phyloP scores from a whole-genome alignment of 1,140 invertebrate species.

The Cotesia chilonis region DNA sequence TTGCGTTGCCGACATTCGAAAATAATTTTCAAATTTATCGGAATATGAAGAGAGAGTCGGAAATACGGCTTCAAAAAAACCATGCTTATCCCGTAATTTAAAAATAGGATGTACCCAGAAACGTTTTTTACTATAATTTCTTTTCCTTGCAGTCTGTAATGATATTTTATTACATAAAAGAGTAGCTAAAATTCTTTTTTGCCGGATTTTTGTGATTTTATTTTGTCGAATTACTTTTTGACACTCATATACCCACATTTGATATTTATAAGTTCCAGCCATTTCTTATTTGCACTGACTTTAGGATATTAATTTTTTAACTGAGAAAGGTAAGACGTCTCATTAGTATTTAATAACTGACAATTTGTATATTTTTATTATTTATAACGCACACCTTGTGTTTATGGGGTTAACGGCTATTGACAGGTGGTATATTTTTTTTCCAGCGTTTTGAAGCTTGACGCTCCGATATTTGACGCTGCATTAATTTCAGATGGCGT shows the following conservation, averaged over 20 bases:
- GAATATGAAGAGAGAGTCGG: slow-evolving; percentile 21
- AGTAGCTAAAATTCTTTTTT: slow-evolving; percentile 27
- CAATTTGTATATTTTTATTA: too few species aligned
- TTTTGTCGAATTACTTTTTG: slow-evolving; percentile 19
- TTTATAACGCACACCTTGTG: too few species aligned
- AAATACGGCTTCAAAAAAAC: slow-evolving; percentile 32
- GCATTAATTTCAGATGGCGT: too few species aligned
- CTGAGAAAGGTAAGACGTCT: too few species aligned
- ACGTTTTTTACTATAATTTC: slow-evolving; percentile 15
- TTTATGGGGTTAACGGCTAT: too few species aligned
- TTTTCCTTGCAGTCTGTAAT: neutral
- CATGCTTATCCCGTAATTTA: slow-evolving; percentile 21
- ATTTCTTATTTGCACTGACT: neutral
- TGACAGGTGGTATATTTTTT: too few species aligned
- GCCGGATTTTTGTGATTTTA: slow-evolving; percentile 21
- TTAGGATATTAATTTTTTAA: too few species aligned
- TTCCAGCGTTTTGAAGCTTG: too few species aligned
- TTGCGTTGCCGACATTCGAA: slow-evolving; percentile 22
- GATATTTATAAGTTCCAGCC: slow-evolving; percentile 10
- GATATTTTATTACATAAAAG: slow-evolving; percentile 20
- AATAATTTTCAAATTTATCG: slow-evolving; percentile 34
- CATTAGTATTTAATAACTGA: too few species aligned
- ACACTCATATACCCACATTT: slow-evolving; percentile 30
- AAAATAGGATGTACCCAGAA: slow-evolving; percentile 34
- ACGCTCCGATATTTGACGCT: too few species aligned